Evolutionary conservation across 2,888 invertebrate species (phyloP).

Genomic region (Halictus quadricinctus): DNA sequence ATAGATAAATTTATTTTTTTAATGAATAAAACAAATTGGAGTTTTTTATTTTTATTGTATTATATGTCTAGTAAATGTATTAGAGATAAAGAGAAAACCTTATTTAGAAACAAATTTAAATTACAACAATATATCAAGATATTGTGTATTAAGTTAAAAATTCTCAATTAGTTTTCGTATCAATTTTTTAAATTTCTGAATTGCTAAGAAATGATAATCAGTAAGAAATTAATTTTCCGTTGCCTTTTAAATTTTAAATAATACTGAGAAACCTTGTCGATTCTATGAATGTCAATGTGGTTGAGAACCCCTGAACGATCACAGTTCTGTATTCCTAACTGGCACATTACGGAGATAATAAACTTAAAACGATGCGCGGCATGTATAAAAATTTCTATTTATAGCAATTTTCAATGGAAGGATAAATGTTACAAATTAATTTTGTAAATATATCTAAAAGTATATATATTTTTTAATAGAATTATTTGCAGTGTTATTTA

Average conservation of each 20-base stretch:
- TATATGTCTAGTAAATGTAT: conserved; percentile 3
- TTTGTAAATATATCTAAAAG: conserved; percentile 72
- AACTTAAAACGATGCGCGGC: conserved; percentile 24
- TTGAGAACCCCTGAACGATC: conserved; percentile 10
- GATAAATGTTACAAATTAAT: conserved; percentile 56
- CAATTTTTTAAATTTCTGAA: not conserved
- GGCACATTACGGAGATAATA: conserved; percentile 43
- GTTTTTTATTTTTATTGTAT: conserved; percentile 23
- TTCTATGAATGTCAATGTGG: not conserved
- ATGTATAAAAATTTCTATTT: conserved; percentile 52
- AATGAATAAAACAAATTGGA: not conserved
- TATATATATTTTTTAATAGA: conserved; percentile 75
- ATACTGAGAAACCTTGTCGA: not conserved
- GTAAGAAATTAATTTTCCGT: not conserved
- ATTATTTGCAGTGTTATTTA: conserved; percentile 66
- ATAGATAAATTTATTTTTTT: conserved; percentile 25
- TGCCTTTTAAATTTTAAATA: not conserved
- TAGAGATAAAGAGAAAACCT: conserved; percentile 5
- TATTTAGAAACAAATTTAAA: not conserved
- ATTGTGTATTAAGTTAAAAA: conserved; percentile 15
- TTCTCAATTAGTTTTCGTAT: not conserved
- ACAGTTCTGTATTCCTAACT: conserved; percentile 42
- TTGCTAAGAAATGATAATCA: not conserved
- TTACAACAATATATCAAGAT: not conserved
- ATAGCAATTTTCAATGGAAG: conserved; percentile 53